Evolutionary conservation across 2,113 vertebrate species (phyloP).

Genomic region (Myotis lucifugus): DNA sequence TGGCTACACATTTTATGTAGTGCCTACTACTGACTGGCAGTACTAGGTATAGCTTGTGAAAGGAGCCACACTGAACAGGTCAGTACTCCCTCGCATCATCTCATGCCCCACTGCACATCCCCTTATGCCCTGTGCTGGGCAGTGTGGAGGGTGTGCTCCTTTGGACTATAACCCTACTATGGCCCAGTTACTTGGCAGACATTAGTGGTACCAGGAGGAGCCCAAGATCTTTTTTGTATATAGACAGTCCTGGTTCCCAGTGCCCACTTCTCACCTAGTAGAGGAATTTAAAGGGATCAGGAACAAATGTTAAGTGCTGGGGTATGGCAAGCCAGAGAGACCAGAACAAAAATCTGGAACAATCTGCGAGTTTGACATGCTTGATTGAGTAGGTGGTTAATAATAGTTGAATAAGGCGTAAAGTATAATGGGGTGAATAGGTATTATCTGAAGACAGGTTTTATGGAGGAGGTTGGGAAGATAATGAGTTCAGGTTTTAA

Average conservation of each 20-base stretch:
- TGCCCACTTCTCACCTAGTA: not conserved
- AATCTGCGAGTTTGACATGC: too few relatives aligned
- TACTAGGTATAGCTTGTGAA: slow-evolving; percentile 17
- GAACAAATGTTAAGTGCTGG: not conserved
- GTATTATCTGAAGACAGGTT: not conserved
- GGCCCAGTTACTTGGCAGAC: not conserved
- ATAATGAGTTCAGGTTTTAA: slow-evolving; percentile 9
- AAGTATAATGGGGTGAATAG: not conserved
- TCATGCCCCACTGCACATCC: not conserved
- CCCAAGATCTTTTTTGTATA: not conserved
- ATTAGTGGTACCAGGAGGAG: not conserved
- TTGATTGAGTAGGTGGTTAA: not conserved
- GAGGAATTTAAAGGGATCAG: not conserved
- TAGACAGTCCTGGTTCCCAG: not conserved
- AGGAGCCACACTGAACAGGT: not conserved
- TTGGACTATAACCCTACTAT: not conserved
- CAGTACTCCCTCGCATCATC: not conserved
- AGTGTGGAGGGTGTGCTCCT: not conserved
- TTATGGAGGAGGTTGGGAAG: not conserved
- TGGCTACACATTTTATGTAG: not conserved
- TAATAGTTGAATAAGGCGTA: not conserved
- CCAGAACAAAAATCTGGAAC: not conserved
- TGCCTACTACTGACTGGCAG: not conserved
- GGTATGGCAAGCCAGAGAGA: not conserved
- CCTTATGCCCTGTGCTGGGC: not conserved